Base-by-base conservation (phyloP, 2,888 invertebrate genomes). In the Trimorus sp. region DNA sequence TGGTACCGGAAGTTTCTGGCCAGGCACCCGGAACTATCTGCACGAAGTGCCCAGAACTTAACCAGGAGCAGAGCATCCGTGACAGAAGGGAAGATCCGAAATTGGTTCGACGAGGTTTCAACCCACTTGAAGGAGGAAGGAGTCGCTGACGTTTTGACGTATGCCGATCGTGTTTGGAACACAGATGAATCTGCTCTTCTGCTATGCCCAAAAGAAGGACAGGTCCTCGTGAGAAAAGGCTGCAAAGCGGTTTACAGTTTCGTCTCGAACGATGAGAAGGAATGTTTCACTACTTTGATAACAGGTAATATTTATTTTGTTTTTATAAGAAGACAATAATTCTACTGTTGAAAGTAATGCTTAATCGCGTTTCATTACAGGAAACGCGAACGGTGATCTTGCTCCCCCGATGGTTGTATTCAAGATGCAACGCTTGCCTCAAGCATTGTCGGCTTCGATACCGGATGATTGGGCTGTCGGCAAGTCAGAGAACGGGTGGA, bases 401-500 rank as follows among this genome's bases (percentile, higher is more conserved):
- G 86, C 85, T 16, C 87, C 88, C 36, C 86, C 88, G 15, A 86
- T 89, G 85, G 63, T 88, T 16, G 82, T 90, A 37, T 90, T 86
- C 73, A 73, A 84, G 38, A 89, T 90, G 78, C 79, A 89, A 77
- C 84, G 89, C 51, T 84, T 90, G 26, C 89, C 89, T 12, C 63
- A 76, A 66, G 73, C 74, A 62, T 74, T 89, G 38, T 82, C 40
- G 8, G 51, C 76, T 54, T 84, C 79, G 51, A 84, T 90, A 56
- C 89, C 90, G 63, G 62, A 83, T 80, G 86, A 83, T 12, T 92
- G 91, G 91, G 88, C 88, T 53, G 71, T 91, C 40, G 92, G 91
- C 75, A 89, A 87, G 78, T 90, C 90, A 4, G 91, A 92, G 12
- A 89, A 83, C 65, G 92, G 92, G 7, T 92, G 92, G 92, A 93